Conservation (phyloP, 2,888 invertebrate genomes). For the Bhutanitis thaidina region DNA sequence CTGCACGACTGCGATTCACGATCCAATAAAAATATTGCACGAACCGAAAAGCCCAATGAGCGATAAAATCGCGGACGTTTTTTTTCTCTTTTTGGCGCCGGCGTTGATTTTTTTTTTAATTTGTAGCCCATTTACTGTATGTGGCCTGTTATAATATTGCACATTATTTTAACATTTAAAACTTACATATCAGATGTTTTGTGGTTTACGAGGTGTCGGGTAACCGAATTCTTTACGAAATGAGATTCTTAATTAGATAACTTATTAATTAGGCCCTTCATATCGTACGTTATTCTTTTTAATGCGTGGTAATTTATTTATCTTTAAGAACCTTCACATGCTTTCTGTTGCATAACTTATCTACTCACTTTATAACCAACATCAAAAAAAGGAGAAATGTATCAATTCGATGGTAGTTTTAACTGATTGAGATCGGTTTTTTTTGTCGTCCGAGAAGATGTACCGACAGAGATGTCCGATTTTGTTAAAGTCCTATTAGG, state of each 20-base stretch:
- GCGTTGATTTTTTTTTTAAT: slow-evolving; percentile 14
- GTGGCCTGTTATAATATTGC: slow-evolving; percentile 14
- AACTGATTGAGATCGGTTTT: no score
- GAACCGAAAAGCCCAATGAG: slow-evolving; percentile 21
- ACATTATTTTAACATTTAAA: slow-evolving; percentile 14
- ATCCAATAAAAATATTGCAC: slow-evolving; percentile 20
- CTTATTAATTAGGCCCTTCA: background rate
- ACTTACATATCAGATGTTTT: slow-evolving; percentile 10
- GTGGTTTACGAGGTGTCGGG: slow-evolving; percentile 12
- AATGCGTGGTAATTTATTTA: background rate
- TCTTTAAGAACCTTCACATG: no score
- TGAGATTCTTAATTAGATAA: slow-evolving; percentile 9
- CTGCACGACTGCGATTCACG: slow-evolving; percentile 22
- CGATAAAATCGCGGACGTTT: slow-evolving; percentile 21
- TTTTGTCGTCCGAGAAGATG: no score
- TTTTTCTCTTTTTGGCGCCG: slow-evolving; percentile 4
- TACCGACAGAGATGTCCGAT: no score
- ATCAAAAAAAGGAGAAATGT: no score
- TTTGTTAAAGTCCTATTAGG: no score
- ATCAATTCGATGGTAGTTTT: no score
- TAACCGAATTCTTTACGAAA: background rate
- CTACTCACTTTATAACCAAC: no score
- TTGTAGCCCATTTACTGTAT: slow-evolving; percentile 5
- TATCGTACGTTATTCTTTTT: background rate
- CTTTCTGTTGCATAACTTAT: no score